These are phyloP conservation scores for Rhynchonycteris naso DNA, from an alignment of 2,797 vertebrate species.

Conservation along the genomic window DNA sequence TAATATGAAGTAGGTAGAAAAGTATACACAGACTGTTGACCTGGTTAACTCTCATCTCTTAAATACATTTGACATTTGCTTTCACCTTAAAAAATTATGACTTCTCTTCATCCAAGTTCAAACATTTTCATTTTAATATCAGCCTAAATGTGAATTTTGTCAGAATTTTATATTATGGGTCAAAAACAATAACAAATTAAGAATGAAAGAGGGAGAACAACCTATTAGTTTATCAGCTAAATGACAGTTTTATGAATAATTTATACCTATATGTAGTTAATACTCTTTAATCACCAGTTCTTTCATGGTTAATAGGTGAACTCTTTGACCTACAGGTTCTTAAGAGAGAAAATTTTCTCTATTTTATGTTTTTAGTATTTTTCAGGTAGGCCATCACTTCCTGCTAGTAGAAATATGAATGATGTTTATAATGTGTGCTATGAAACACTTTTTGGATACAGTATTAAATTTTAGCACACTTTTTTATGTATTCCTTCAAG, in stretches of 20 bases:
- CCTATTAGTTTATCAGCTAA: background rate
- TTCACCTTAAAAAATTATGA: background rate
- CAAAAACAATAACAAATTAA: constrained; percentile 5
- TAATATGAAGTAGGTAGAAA: background rate
- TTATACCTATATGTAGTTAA: background rate
- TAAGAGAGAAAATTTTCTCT: background rate
- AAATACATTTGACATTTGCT: background rate
- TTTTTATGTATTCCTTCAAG: background rate
- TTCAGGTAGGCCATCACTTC: background rate
- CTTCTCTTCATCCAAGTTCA: background rate
- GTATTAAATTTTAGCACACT: background rate
- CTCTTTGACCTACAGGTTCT: background rate
- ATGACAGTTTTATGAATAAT: background rate
- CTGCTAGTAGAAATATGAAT: constrained; percentile 14
- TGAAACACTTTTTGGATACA: background rate
- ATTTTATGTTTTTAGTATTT: background rate
- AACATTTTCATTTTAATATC: constrained; percentile 8
- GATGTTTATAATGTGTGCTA: background rate
- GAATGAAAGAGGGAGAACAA: background rate
- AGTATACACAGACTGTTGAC: background rate
- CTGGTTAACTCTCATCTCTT: background rate
- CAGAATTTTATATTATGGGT: background rate
- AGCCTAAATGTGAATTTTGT: background rate
- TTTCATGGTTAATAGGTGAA: background rate
- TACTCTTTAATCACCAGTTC: background rate